These are phyloP conservation scores for Drosophila heteroneura DNA, from an alignment of 2,888 invertebrate genomes.

Conservation along the genomic window DNA sequence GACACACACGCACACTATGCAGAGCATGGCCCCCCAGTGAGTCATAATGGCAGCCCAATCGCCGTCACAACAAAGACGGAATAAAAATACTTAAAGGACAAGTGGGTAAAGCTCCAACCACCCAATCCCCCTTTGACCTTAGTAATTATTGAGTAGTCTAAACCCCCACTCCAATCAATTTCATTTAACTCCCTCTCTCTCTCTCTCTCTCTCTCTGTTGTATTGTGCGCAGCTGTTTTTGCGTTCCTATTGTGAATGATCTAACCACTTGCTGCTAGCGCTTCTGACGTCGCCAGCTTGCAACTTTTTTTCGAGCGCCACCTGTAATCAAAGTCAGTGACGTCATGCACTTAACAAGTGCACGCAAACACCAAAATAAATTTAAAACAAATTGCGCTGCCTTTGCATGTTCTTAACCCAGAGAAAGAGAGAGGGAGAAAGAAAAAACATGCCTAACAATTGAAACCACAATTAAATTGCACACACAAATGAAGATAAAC, in stretches of 20 bases:
- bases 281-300: conserved; percentile 49
- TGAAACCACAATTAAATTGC: conserved; percentile 76
- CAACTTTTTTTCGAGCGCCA: conserved; percentile 53
- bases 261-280: conserved; percentile 70
- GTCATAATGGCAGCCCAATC: conserved; percentile 56
- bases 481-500: conserved; percentile 55
- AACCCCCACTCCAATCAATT: conserved; percentile 21
- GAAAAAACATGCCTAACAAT: conserved; percentile 54
- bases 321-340: conserved; percentile 75
- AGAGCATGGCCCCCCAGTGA: conserved; percentile 42
- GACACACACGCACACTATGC: background rate
- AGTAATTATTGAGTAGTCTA: conserved; percentile 33
- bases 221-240: conserved; percentile 56
- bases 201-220: background rate
- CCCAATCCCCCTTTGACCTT: conserved; percentile 49
- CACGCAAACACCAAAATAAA: conserved; percentile 51
- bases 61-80: conserved; percentile 77
- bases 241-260: conserved; percentile 63
- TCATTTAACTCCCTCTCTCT: conserved; percentile 34
- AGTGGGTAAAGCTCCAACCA: conserved; percentile 48
- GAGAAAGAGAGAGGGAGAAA: conserved; percentile 7
- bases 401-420: conserved; percentile 59
- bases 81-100: conserved; percentile 68
- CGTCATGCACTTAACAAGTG: conserved; percentile 59
- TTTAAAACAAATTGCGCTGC: conserved; percentile 50